These are phyloP conservation scores for Tachyglossus aculeatus DNA, from an alignment of 2,797 vertebrate genomes.

Conservation along the genomic window DNA sequence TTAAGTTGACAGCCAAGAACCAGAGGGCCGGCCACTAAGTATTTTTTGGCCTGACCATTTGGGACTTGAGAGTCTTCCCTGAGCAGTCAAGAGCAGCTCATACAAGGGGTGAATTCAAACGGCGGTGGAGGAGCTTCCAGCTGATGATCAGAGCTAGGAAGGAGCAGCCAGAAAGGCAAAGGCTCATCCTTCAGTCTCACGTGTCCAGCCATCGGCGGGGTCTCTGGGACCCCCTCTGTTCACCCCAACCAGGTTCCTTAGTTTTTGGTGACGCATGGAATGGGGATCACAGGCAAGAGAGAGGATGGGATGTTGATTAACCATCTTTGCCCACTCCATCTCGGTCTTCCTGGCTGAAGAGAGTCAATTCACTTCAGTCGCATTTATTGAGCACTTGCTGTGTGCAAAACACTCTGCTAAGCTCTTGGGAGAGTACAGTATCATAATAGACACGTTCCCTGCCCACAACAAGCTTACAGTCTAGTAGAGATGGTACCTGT, in stretches of 20 bases:
- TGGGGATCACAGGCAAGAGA: neutral
- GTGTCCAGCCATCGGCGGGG: neutral
- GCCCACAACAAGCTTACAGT: too few relatives aligned
- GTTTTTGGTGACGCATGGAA: neutral
- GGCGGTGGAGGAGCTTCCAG: neutral
- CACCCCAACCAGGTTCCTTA: neutral
- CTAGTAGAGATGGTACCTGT: too few relatives aligned
- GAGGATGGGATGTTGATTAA: too few relatives aligned
- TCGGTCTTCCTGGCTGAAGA: too few relatives aligned
- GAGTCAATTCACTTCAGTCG: too few relatives aligned
- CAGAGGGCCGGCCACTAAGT: slow-evolving; percentile 2
- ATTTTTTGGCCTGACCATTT: slow-evolving; percentile 12
- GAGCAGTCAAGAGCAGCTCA: neutral
- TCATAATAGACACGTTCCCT: too few relatives aligned
- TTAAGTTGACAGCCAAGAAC: slow-evolving; percentile 8
- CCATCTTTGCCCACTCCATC: too few relatives aligned
- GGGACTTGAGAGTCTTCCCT: slow-evolving; percentile 14
- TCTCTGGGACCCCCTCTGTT: neutral
- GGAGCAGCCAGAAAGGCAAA: neutral
- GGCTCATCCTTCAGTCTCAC: neutral
- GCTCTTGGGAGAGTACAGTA: too few relatives aligned
- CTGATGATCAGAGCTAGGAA: neutral
- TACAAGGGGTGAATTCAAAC: slow-evolving; percentile 4
- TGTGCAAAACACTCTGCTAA: too few relatives aligned
- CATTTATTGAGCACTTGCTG: too few relatives aligned